Base-by-base conservation (phyloP, 2,113 vertebrate species). In the Excalfactoria chinensis region DNA sequence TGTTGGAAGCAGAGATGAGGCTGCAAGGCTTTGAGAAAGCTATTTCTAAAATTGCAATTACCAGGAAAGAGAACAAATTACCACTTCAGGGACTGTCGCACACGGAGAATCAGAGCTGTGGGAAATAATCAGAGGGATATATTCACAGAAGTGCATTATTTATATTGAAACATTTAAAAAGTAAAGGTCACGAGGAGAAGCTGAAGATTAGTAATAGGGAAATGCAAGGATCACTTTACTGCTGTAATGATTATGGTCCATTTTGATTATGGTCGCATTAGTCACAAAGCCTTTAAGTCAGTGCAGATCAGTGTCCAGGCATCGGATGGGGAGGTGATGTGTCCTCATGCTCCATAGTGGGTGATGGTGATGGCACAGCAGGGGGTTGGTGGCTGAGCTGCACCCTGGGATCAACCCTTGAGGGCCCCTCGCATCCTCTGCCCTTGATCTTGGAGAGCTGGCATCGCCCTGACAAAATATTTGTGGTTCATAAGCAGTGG, bases 1-100 rank as follows among this genome's bases (percentile, higher is more conserved):
- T 74, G 72, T 74, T 71, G 37, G 84, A 30, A 74, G 78, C 86
- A 73, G 49, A 85, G 84, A 93, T 81, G 94, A 92, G 96, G 96
- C 97, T 96, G 96, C 32, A 66, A 95, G 88, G 91, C 63, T 95
- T 96, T 95, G 95, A 92, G 93, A 96, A 97, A 97, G 96, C 97
- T 95, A 91, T 97, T 98, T 97, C 97, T 97, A 97, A 97, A 96
- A 96, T 97, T 97, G 97, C 97, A 98, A 98, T 98, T 98, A 97
- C 97, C 97, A 89, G 95, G 93, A 90, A 97, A 95, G 94, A 93
- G 97, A 97, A 95, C 96, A 97, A 98, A 98, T 98, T 97, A 97
- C 95, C 97, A 95, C 97, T 97, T 97, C 96, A 97, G 96, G 97
- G 96, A 96, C 95, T 60, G 93, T 97, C 95, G 92, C 97, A 96